Base-by-base conservation (phyloP, 2,797 vertebrate species). In the Ctenopoma multispine region DNA sequence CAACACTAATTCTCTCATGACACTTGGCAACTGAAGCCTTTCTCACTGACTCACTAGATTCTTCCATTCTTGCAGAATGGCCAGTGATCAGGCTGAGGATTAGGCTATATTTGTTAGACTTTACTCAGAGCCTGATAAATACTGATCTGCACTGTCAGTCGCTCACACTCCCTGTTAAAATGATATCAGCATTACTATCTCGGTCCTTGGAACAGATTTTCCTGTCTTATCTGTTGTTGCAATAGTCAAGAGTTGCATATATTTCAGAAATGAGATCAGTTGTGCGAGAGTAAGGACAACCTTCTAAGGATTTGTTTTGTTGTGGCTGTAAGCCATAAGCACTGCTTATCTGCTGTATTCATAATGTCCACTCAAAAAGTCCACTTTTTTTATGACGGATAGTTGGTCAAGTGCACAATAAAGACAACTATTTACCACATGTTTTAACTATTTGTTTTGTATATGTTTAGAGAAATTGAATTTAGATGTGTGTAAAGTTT, bases 101-200 rank as follows among this genome's bases (percentile, higher is more conserved):
- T 59, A 68, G 41, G 44, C 76, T 86, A 72, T 83, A 83, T 89
- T 87, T 86, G 79, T 86, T 76, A 41, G 73, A 62, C 68, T 77
- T 57, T 34, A 66, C 60, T 72, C 66, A 18, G 57, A 56, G 68
- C 61, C 69, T 80, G 75, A 72, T 85, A 89, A 86, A 76, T 67
- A 69, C 80, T 80, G 70, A 77, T 72, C 40, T 59, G 29, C 63
- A 24, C 63, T 57, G 58, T 69, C 61, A 65, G 48, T 72, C 69
- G 48, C 20, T 75, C 51, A 11, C 70, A 65, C 40, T 48, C 56
- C 56, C 62, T 60, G 54, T 73, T 70, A n/a, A 72, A 67, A 69
- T 74, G 27, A 18, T 62, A 63, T 81, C 72, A 18, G 27, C 63
- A 57, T 81, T 64, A 51, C 64, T 53, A 64, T 69, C 15, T 50